Evolutionary conservation across 2,888 invertebrate genomes (phyloP).

Genomic region (Leucoptera coffeella): DNA sequence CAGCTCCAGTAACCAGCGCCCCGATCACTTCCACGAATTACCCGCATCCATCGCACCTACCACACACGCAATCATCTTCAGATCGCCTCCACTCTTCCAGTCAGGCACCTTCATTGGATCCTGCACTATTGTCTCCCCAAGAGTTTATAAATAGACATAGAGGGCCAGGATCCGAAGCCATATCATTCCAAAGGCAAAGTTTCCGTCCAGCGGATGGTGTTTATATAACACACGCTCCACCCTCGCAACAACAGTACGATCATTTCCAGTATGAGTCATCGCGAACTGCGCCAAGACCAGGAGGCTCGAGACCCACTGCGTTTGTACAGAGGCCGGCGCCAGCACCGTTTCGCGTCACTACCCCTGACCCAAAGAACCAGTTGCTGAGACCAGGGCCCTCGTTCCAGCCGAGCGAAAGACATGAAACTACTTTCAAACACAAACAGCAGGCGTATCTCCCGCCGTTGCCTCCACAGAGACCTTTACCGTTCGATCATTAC

Average conservation of each 20-base stretch:
- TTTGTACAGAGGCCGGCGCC: conserved; percentile 36
- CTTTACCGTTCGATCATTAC: conserved; percentile 35
- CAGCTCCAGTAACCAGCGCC: conserved; percentile 9
- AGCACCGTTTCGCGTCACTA: conserved; percentile 29
- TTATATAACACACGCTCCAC: conserved; percentile 42
- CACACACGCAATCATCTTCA: conserved; percentile 15
- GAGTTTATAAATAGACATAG: conserved; percentile 38
- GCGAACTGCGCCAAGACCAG: conserved; percentile 33
- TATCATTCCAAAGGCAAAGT: conserved; percentile 54
- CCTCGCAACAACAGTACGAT: conserved; percentile 15
- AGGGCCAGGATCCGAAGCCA: conserved; percentile 48
- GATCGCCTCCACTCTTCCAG: conserved; percentile 14
- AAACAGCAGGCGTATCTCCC: conserved; percentile 25
- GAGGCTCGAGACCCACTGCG: conserved; percentile 21
- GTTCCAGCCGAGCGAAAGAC: conserved; percentile 36
- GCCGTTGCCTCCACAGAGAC: conserved; percentile 26
- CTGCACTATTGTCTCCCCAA: conserved; percentile 38
- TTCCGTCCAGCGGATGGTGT: conserved; percentile 43
- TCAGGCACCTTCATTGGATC: conserved; percentile 23
- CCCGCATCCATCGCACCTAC: not conserved
- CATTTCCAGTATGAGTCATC: conserved; percentile 45
- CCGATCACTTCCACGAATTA: conserved; percentile 14
- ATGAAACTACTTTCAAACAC: conserved; percentile 34
- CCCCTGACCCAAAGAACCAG: conserved; percentile 36
- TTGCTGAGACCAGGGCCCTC: conserved; percentile 32